Base-by-base conservation (phyloP, 2,797 vertebrate species). In the Chaunax sp. region DNA sequence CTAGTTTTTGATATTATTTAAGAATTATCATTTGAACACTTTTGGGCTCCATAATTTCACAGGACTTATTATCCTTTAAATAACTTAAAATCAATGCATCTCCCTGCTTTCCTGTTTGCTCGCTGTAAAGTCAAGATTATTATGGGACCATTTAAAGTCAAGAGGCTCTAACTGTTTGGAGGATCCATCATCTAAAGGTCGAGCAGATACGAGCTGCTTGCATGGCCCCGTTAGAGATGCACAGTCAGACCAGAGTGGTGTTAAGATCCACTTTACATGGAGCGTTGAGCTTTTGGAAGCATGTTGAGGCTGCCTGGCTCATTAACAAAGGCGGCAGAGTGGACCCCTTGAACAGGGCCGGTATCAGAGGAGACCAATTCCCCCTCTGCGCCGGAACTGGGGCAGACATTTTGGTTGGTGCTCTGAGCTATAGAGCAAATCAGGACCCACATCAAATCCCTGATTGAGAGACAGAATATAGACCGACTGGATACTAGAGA, bases 371-470 rank as follows among this genome's bases (percentile, higher is more conserved):
- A 82, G 66, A 84, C 66, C 73, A 54, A 86, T 77, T 87, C 9
- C 84, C 83, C 81, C 59, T 76, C 62, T 75, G 82, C 61, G 49
- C 38, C 63, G 74, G 78, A 91, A 88, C 80, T 86, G 82, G 88
- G 85, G 71, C 90, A 88, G 77, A 78, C 84, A 77, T 81, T 82
- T 87, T 45, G 72, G 64, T 78, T 82, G 64, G 75, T 50, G 81
- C 82, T 82, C 63, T 70, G 81, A 86, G 83, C 79, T n/a, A n/a
- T 19, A 67, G 76, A 77, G 75, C 80, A 54, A 86, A 82, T 81
- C 80, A 72, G 77, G 81, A 85, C 78, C 82, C 83, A 85, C 71
- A 84, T 84, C 61, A 77, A 78, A 72, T 82, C 81, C 66, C 80
- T 81, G 83, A 82, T 72, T 87, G 82, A 80, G 73, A 81, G 75